A percentile compares a stretch with the other conserved stretches of the same genome.
These are phyloP conservation scores for Agriopis marginaria DNA, from an alignment of 2,888 invertebrate species.

Conservation along the genomic window DNA sequence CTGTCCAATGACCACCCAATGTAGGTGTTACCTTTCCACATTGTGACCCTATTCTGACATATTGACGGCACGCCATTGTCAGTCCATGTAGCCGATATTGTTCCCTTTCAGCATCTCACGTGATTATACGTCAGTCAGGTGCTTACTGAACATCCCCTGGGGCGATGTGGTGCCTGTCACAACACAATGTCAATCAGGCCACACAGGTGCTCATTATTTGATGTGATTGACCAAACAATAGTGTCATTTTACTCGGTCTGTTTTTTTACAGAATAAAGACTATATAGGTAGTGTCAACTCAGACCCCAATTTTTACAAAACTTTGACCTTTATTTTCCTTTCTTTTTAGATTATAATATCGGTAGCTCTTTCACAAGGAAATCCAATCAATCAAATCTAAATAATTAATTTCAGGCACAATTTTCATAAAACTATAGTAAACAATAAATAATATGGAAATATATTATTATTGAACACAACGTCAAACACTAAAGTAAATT, in stretches of 20 bases:
- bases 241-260: not conserved
- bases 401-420: not conserved
- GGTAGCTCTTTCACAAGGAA: not conserved
- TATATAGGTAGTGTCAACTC: not conserved
- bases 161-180: conserved; percentile 5
- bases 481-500: too few relatives aligned
- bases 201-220: conserved; percentile 8
- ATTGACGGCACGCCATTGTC: conserved; percentile 3
- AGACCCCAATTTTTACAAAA: too few relatives aligned
- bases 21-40: not conserved
- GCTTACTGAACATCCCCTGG: conserved; percentile 19
- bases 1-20: not conserved
- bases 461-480: too few relatives aligned
- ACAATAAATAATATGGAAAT: too few relatives aligned
- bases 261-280: not conserved
- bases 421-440: too few relatives aligned
- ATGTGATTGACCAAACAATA: conserved; percentile 8
- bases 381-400: not conserved
- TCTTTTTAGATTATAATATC: not conserved
- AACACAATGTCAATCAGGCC: conserved; percentile 20
- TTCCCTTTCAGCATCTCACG: conserved; percentile 17
- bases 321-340: too few relatives aligned
- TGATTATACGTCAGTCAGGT: conserved; percentile 31
- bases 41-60: conserved; percentile 8
- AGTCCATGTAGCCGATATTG: conserved; percentile 18